Conservation (phyloP, 2,113 vertebrate species). For the Tylochromis polylepis region DNA sequence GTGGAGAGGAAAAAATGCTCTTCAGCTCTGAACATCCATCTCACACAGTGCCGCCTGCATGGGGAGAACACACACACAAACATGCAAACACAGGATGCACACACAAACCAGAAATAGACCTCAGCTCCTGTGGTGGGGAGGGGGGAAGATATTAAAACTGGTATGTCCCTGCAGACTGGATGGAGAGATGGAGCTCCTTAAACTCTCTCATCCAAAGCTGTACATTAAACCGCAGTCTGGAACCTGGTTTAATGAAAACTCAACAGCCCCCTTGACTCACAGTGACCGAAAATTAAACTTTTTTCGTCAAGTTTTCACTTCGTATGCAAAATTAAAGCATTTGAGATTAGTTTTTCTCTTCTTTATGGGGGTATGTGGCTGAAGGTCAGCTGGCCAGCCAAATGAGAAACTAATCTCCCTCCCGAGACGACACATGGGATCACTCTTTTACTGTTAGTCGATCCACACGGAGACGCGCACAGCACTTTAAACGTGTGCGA, state of each 20-base stretch:
- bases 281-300: background rate
- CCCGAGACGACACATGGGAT: background rate
- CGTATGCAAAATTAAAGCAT: background rate
- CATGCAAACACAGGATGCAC: background rate
- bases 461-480: background rate
- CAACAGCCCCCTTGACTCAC: background rate
- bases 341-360: background rate
- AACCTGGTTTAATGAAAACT: background rate
- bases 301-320: background rate
- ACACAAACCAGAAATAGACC: background rate
- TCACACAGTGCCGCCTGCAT: background rate
- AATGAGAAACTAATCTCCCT: background rate
- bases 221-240: background rate
- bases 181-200: background rate
- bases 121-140: background rate
- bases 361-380: background rate
- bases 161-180: background rate
- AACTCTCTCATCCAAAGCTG: background rate
- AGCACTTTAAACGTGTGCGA: background rate
- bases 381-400: background rate
- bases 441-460: background rate
- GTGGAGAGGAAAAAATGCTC: slow-evolving; percentile 11
- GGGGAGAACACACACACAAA: background rate
- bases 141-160: background rate
- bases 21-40: slow-evolving; percentile 35